phyloP scores from a whole-genome alignment of 2,888 invertebrate species.

The Aproaerema taeniolella region DNA sequence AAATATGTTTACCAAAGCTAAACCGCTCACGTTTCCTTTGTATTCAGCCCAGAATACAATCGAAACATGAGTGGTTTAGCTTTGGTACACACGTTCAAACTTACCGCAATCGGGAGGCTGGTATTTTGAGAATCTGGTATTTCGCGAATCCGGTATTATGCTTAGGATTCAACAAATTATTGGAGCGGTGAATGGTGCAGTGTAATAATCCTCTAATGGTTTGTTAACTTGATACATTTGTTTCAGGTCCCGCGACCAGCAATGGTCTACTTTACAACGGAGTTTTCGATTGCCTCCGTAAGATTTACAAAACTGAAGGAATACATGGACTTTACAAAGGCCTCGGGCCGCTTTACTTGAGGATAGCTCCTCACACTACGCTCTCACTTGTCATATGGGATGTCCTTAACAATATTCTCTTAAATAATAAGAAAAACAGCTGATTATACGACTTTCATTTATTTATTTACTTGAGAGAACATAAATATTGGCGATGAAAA shows the following conservation, averaged over 20 bases:
- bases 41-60: no score
- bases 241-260: conserved; percentile 75
- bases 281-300: conserved; percentile 84
- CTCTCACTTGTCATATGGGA: conserved; percentile 88
- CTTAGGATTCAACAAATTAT: no score
- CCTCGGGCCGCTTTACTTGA: conserved; percentile 83
- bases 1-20: no score
- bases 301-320: conserved; percentile 88
- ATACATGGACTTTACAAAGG: conserved; percentile 88
- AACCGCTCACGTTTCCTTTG: no score
- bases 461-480: neutral
- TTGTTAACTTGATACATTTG: no score
- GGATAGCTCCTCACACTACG: conserved; percentile 88
- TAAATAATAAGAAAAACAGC: conserved; percentile 41
- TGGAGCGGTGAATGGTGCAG: no score
- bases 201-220: no score
- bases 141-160: no score
- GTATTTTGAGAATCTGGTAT: no score
- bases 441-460: conserved; percentile 15
- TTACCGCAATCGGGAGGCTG: no score
- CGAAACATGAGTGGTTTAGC: no score
- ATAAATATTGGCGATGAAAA: neutral
- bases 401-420: conserved; percentile 51
- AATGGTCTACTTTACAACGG: conserved; percentile 84
- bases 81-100: no score